Conservation (phyloP, 1,140 invertebrate genomes). For the Cydia splendana region DNA sequence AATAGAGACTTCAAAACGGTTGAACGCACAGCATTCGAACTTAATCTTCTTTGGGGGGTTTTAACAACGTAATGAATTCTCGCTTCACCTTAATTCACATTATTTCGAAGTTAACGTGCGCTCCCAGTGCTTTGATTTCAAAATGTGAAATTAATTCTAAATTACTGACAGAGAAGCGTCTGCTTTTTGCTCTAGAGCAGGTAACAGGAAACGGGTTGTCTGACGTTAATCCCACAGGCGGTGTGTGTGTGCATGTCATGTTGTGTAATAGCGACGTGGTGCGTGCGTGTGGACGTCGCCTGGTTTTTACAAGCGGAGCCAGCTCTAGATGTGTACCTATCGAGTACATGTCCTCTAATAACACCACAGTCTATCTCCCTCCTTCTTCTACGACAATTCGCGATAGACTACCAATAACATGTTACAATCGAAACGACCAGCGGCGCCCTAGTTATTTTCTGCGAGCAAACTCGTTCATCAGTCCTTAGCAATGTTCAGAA, state of each 20-base stretch:
- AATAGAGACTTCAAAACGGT: slow-evolving; percentile 72
- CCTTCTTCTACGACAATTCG: slow-evolving; percentile 35
- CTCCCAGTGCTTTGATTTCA: slow-evolving; percentile 46
- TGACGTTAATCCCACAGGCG: slow-evolving; percentile 61
- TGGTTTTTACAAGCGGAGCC: slow-evolving; percentile 53
- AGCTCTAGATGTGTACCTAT: slow-evolving; percentile 46
- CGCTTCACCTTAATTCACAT: slow-evolving; percentile 31
- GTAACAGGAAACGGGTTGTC: slow-evolving; percentile 75
- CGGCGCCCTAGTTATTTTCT: slow-evolving; percentile 37
- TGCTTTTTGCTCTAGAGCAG: slow-evolving; percentile 68
- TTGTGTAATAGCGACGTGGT: slow-evolving; percentile 54
- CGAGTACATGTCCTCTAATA: slow-evolving; percentile 53
- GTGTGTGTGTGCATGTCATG: slow-evolving; percentile 47
- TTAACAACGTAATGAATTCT: slow-evolving; percentile 35
- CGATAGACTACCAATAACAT: slow-evolving; percentile 41
- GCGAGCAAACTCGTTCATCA: slow-evolving; percentile 51
- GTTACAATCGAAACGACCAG: slow-evolving; percentile 30
- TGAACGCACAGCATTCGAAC: slow-evolving; percentile 44
- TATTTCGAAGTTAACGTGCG: slow-evolving; percentile 32
- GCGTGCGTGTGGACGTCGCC: slow-evolving; percentile 53
- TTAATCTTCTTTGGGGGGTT: slow-evolving; percentile 39
- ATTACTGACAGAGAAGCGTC: slow-evolving; percentile 60
- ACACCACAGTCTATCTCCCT: slow-evolving; percentile 48
- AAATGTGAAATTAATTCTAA: slow-evolving; percentile 72
- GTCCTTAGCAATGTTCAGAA: slow-evolving; percentile 52